phyloP scores from a whole-genome alignment of 2,888 invertebrate genomes.

The Synergus laeviventris region DNA sequence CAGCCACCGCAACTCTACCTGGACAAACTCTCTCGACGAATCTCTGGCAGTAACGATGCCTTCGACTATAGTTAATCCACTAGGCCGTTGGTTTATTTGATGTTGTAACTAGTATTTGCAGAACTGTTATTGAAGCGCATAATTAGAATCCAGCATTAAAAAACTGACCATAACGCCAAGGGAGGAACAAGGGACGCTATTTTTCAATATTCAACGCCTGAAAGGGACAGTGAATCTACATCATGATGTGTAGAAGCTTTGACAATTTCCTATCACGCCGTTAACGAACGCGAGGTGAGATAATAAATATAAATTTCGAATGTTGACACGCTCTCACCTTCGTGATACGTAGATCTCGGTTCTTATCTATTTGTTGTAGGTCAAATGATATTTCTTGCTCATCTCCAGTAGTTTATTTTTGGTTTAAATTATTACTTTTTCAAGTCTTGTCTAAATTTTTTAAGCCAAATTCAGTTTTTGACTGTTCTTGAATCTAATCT shows the following conservation, averaged over 20 bases:
- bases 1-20: constrained; percentile 61
- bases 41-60: constrained; percentile 73
- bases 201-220: constrained; percentile 16
- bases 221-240: neutral
- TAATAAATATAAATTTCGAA: constrained; percentile 47
- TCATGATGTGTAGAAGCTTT: constrained; percentile 46
- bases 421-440: neutral
- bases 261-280: constrained; percentile 52
- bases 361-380: neutral
- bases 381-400: constrained; percentile 14
- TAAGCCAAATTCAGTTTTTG: neutral
- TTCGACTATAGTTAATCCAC: constrained; percentile 56
- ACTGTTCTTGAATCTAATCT: constrained; percentile 1
- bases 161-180: neutral
- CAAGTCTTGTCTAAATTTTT: neutral
- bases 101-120: constrained; percentile 56
- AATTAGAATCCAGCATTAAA: neutral
- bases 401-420: constrained; percentile 22
- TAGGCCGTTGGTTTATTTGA: constrained; percentile 65
- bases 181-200: neutral
- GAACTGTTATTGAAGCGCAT: constrained; percentile 32
- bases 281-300: constrained; percentile 43
- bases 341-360: neutral
- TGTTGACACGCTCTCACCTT: neutral
- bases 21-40: constrained; percentile 74